These are phyloP conservation scores for Trachelus tabidus DNA, from an alignment of 2,888 invertebrate genomes.

Conservation along the genomic window DNA sequence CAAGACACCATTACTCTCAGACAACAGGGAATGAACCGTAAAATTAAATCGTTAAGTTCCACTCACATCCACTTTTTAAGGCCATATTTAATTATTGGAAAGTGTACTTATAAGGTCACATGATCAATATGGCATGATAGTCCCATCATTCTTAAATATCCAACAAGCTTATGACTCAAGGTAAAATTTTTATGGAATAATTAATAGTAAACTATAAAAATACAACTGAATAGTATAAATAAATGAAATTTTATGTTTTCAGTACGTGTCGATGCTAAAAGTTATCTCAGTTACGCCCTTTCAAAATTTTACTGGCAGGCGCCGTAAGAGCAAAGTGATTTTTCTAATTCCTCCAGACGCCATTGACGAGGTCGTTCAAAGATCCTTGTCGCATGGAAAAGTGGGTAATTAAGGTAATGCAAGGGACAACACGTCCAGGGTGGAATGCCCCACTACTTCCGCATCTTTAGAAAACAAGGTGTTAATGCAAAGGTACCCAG, in stretches of 20 bases:
- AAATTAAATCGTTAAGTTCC: conserved; percentile 47
- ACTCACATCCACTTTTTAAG: neutral
- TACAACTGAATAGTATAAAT: neutral
- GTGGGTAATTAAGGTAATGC: neutral
- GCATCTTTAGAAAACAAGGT: neutral
- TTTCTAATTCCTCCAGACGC: neutral
- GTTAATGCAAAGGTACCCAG: neutral
- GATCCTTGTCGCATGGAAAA: neutral
- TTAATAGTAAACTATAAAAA: neutral
- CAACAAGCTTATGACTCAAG: neutral
- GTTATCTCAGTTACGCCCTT: neutral
- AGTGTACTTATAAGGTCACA: neutral
- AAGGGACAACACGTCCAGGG: neutral
- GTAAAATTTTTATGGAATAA: neutral
- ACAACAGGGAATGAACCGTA: conserved; percentile 46
- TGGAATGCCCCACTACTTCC: neutral
- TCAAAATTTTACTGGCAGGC: neutral
- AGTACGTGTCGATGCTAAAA: neutral
- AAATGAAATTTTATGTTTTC: neutral
- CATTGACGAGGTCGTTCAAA: neutral
- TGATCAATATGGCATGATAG: neutral
- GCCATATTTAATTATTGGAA: neutral
- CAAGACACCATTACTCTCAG: neutral
- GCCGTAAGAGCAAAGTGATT: neutral
- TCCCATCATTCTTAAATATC: neutral